These are phyloP conservation scores for Rhingia campestris DNA, from an alignment of 2,888 invertebrate species.

Conservation along the genomic window DNA sequence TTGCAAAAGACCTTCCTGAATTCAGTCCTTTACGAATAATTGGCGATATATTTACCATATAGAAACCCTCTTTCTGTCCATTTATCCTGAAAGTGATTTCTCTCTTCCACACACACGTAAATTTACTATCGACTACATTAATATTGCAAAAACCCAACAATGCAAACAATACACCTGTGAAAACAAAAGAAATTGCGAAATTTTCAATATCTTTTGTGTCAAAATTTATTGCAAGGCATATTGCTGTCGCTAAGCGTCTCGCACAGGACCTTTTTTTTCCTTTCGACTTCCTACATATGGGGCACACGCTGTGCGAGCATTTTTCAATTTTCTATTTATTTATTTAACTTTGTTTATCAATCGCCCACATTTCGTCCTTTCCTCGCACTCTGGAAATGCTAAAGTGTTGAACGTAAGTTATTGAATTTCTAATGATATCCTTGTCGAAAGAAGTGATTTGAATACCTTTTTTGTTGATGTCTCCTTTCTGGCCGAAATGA, in stretches of 20 bases:
- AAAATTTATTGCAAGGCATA: slow-evolving; percentile 49
- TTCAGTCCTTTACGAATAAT: too few relatives aligned
- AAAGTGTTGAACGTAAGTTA: slow-evolving; percentile 69
- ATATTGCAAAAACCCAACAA: slow-evolving; percentile 34
- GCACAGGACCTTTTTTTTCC: not conserved
- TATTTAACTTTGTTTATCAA: slow-evolving; percentile 70
- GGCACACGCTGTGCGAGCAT: slow-evolving; percentile 26
- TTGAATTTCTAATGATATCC: slow-evolving; percentile 74
- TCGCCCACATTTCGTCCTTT: slow-evolving; percentile 20
- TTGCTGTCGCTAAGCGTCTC: slow-evolving; percentile 5
- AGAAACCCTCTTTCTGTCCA: not conserved
- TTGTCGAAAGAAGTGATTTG: slow-evolving; percentile 71
- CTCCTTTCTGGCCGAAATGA: slow-evolving; percentile 50
- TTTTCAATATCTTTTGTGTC: slow-evolving; percentile 42
- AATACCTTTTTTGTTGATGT: slow-evolving; percentile 28
- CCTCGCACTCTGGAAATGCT: not conserved
- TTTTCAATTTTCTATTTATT: slow-evolving; percentile 71
- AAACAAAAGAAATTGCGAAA: slow-evolving; percentile 11
- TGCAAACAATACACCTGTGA: slow-evolving; percentile 32
- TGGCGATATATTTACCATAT: too few relatives aligned
- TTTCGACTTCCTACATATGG: not conserved
- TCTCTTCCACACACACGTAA: slow-evolving; percentile 10
- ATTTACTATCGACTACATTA: slow-evolving; percentile 33
- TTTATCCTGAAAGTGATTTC: not conserved
- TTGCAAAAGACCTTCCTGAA: too few relatives aligned